phyloP scores from a whole-genome alignment of 2,797 vertebrate species.

The Eremophila alpestris region DNA sequence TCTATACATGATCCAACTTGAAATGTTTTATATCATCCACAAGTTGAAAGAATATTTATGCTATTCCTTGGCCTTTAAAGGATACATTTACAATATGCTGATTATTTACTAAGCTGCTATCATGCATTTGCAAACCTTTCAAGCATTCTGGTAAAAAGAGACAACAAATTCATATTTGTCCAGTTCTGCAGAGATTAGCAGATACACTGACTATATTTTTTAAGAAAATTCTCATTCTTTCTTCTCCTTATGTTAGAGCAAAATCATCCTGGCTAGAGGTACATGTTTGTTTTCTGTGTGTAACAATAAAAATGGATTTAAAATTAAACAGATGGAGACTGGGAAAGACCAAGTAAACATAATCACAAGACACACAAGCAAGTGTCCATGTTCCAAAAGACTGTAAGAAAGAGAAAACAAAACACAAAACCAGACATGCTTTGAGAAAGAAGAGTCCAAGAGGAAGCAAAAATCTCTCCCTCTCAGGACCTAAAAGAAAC shows the following conservation, averaged over 20 bases:
- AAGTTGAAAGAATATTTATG: constrained; percentile 6
- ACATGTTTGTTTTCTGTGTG: neutral
- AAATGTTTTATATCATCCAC: constrained; percentile 9
- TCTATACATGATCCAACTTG: neutral
- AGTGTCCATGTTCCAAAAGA: neutral
- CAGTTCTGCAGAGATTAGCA: neutral
- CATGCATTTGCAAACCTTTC: neutral
- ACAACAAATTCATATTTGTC: neutral
- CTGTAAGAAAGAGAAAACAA: neutral
- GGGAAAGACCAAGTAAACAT: neutral
- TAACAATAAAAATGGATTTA: neutral
- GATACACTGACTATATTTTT: neutral
- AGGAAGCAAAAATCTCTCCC: neutral
- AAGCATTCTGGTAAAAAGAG: neutral
- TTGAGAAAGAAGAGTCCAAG: neutral
- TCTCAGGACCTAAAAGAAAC: neutral
- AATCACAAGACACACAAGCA: neutral
- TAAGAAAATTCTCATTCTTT: neutral
- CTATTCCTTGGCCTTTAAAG: constrained; percentile 27
- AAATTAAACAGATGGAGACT: neutral
- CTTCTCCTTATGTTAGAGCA: neutral
- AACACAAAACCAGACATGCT: neutral
- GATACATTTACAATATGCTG: neutral
- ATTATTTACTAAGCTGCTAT: neutral
- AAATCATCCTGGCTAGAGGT: neutral